phyloP scores from a whole-genome alignment of 2,113 vertebrate species.

The Laticauda colubrina region DNA sequence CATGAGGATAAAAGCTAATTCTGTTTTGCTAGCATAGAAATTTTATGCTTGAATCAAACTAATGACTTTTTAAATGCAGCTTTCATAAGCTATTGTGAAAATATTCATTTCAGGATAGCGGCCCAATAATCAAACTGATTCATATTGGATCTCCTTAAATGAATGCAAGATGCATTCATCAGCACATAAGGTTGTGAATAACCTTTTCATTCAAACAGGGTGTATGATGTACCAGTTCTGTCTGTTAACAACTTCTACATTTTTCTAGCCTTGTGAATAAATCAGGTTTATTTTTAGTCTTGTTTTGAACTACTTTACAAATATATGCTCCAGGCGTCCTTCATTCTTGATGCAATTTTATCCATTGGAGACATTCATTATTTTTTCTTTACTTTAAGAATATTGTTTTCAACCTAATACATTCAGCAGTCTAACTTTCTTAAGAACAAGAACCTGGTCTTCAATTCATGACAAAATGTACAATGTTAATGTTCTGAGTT shows the following conservation, averaged over 20 bases:
- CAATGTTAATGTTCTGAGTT: not conserved
- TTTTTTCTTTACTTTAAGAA: not conserved
- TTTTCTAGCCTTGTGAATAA: not conserved
- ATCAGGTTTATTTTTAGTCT: conserved; percentile 13
- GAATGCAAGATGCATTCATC: not conserved
- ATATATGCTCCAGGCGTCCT: not conserved
- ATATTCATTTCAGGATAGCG: not conserved
- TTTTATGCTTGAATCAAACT: not conserved
- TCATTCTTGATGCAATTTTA: not conserved
- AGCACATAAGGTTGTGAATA: not conserved
- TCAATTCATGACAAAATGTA: conserved; percentile 2
- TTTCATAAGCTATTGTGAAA: not conserved
- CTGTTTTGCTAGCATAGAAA: not conserved
- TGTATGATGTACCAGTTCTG: not conserved
- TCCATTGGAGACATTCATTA: not conserved
- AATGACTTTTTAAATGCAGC: not conserved
- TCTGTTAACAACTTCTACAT: not conserved
- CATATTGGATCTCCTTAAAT: not conserved
- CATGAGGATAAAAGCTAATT: not conserved
- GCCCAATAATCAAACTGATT: not conserved
- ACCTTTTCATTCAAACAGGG: not conserved
- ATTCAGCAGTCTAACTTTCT: not conserved
- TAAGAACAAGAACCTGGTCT: not conserved
- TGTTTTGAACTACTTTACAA: conserved; percentile 9
- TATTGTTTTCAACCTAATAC: conserved; percentile 1